Base-by-base conservation (phyloP, 1,140 invertebrate genomes). In the Globodera ellingtonae region DNA sequence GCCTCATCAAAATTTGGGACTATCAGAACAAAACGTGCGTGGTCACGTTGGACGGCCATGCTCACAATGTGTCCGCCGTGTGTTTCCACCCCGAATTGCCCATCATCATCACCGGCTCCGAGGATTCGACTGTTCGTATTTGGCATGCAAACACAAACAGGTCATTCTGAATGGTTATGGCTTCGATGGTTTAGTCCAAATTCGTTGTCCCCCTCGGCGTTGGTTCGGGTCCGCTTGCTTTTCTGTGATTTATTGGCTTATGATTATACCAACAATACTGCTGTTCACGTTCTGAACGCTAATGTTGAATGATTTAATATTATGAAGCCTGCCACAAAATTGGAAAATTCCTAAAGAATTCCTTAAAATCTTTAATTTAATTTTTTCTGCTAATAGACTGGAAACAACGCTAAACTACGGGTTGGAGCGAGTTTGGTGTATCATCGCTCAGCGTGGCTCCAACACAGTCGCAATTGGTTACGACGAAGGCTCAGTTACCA, bases 21-120 rank as follows among this genome's bases (percentile, higher is more conserved):
- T 99, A 99, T 90, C 92, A 92, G 89, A 99, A 98, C 90, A 99
- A 99, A 91, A 98, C 96, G 0, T 99, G 97, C 90, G 97, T 99
- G 0, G 97, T 99, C 89, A 99, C 97, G 0, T 90, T 99, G 35
- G 96, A 98, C 90, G 97, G 94, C 9, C 98, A 99, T 91, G 94
- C 94, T 0, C 95, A 98, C 86, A 99, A 99, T 90, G 95, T 99
- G 73, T 94, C 95, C 0, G 92, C 93, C 92, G 92, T 93, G 13
- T 89, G 90, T 79, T 99, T 99, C 91, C 98, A 99, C 91, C 97
- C 98, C 0, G 97, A 98, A 90, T 90, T 99, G 72, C 98, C 98
- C 0, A 95, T 99, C 76, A 94, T 99, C 72, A 90, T 99, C 70
- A 98, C 97, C 9, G 97, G 97, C 3, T 98, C 96, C 4, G 97